A percentile compares a stretch with the other conserved stretches of the same genome.
Conservation (phyloP, 2,797 vertebrate species). For the Sebastolobus alascanus region DNA sequence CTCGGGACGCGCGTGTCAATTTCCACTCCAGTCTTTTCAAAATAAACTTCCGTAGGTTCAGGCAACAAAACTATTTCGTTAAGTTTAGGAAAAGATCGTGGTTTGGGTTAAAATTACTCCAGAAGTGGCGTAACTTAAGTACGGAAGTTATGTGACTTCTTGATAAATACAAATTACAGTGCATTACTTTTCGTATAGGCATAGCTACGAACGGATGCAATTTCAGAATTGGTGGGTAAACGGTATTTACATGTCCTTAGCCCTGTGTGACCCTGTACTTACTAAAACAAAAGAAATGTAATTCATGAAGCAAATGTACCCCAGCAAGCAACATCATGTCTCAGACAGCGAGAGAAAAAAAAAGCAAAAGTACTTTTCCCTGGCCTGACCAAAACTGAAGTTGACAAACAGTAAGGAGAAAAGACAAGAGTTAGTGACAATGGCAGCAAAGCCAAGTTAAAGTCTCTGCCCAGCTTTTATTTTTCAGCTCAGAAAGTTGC, state of each 20-base stretch:
- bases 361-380: background rate
- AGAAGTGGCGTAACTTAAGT: no score
- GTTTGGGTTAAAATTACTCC: no score
- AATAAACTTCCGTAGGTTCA: no score
- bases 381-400: background rate
- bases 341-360: background rate
- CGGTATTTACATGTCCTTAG: background rate
- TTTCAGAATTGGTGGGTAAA: constrained; percentile 1
- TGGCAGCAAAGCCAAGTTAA: background rate
- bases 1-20: no score
- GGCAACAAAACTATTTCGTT: no score
- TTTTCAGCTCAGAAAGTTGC: constrained; percentile 7
- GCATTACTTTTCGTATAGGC: no score
- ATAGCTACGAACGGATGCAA: background rate
- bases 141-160: no score
- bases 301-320: background rate
- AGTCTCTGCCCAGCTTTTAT: background rate
- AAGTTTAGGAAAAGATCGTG: no score
- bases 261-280: background rate
- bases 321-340: background rate
- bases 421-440: constrained; percentile 6
- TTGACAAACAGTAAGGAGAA: constrained; percentile 9
- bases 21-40: no score
- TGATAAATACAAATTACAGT: no score
- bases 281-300: constrained; percentile 10